These are phyloP conservation scores for Ischnus inquisitorius DNA, from an alignment of 2,888 invertebrate genomes.

Conservation along the genomic window DNA sequence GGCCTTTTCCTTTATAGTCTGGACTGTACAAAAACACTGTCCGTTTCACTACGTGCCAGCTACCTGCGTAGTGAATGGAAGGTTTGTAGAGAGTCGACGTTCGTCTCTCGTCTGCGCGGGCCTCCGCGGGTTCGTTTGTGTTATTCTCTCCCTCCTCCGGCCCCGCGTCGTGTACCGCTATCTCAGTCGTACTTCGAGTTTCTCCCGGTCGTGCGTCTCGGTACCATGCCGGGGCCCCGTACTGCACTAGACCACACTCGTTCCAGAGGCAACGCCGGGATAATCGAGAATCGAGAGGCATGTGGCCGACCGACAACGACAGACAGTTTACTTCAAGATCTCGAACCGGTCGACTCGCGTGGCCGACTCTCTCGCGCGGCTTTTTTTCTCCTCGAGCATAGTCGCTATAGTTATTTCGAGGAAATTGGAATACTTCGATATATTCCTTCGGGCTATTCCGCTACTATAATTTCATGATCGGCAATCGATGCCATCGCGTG, in stretches of 20 bases:
- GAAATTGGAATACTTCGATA: neutral
- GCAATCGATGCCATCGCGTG: neutral
- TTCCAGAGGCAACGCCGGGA: conserved; percentile 55
- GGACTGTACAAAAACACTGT: conserved; percentile 73
- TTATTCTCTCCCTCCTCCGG: conserved; percentile 48
- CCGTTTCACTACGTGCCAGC: conserved; percentile 72
- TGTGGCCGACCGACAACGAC: conserved; percentile 68
- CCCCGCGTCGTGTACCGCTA: conserved; percentile 14
- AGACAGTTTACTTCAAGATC: conserved; percentile 77
- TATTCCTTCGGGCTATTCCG: neutral
- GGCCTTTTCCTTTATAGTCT: conserved; percentile 60
- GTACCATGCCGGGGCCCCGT: conserved; percentile 43
- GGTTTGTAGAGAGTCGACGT: conserved; percentile 55
- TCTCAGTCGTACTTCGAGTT: conserved; percentile 35
- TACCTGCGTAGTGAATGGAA: conserved; percentile 77
- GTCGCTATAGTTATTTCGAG: neutral
- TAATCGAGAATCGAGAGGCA: conserved; percentile 66
- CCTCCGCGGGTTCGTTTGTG: conserved; percentile 54
- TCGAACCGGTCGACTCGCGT: conserved; percentile 73
- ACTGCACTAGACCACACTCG: conserved; percentile 58
- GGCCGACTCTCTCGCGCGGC: conserved; percentile 2
- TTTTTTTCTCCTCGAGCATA: neutral
- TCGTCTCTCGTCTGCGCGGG: conserved; percentile 57
- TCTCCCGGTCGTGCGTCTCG: conserved; percentile 25
- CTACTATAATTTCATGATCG: neutral